Conservation (phyloP, 2,888 invertebrate species). For the Invenusta paracnida region DNA sequence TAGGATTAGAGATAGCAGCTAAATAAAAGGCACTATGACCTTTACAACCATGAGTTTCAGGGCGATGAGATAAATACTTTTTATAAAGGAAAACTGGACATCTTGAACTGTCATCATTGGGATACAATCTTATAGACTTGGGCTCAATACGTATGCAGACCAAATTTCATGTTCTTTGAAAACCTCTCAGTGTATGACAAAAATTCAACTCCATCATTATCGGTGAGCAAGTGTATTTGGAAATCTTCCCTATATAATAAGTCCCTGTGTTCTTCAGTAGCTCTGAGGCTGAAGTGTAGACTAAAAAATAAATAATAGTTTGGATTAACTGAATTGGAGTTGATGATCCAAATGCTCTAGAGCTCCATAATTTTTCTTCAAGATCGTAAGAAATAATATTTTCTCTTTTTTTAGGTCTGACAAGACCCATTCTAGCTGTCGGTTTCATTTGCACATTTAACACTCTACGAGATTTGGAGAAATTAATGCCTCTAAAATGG, state of each 20-base stretch:
- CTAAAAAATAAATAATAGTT: conserved; percentile 12
- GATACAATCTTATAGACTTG: conserved; percentile 11
- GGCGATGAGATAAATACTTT: conserved; percentile 23
- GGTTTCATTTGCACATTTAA: conserved; percentile 31
- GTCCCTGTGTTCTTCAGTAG: conserved; percentile 29
- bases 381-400: background rate
- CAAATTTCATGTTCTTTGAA: conserved; percentile 23
- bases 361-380: conserved; percentile 16
- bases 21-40: conserved; percentile 16
- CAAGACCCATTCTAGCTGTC: conserved; percentile 2
- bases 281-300: conserved; percentile 25
- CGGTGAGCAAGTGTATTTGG: conserved; percentile 22
- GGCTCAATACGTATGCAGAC: conserved; percentile 19
- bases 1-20: conserved; percentile 15
- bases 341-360: conserved; percentile 30
- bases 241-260: conserved; percentile 14
- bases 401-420: conserved; percentile 26
- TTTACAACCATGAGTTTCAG: conserved; percentile 22
- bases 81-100: background rate
- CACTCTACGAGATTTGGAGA: background rate
- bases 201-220: conserved; percentile 26
- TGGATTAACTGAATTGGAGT: conserved; percentile 16
- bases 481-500: background rate
- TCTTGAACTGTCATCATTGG: conserved; percentile 23
- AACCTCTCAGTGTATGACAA: conserved; percentile 24